Evolutionary conservation across 2,888 invertebrate species (phyloP).

Genomic region (Stratiomys singularior): DNA sequence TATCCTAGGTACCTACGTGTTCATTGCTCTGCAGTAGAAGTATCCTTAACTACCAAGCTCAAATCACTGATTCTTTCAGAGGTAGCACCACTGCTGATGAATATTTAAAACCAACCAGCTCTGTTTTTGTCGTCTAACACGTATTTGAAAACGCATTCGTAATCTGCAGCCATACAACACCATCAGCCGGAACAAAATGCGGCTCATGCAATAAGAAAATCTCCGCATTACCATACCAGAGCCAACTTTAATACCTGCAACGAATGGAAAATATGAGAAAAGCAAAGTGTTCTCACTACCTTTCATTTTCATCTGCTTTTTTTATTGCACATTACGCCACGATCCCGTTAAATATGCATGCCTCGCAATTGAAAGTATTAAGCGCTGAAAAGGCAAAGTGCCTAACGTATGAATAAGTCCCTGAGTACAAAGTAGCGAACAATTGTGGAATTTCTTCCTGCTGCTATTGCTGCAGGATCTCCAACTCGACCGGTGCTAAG

Average conservation of each 20-base stretch:
- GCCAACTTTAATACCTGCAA: neutral
- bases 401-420: conserved; percentile 2
- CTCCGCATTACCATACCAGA: neutral
- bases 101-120: no score
- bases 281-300: neutral
- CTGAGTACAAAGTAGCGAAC: neutral
- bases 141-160: no score
- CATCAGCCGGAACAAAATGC: neutral
- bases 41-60: no score
- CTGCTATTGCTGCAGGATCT: neutral
- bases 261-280: neutral
- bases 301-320: neutral
- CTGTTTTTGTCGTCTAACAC: no score
- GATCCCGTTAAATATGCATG: conserved; percentile 15
- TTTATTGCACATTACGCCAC: neutral
- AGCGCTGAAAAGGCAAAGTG: conserved; percentile 8
- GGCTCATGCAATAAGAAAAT: neutral
- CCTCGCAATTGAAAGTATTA: conserved; percentile 18
- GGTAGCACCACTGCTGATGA: no score
- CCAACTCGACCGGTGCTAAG: neutral
- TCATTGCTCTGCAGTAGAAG: no score
- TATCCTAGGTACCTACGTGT: no score
- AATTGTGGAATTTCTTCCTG: neutral
- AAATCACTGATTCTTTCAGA: no score
- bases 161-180: neutral